These are phyloP conservation scores for Lithophane socia DNA, from an alignment of 2,888 invertebrate genomes.

Conservation along the genomic window DNA sequence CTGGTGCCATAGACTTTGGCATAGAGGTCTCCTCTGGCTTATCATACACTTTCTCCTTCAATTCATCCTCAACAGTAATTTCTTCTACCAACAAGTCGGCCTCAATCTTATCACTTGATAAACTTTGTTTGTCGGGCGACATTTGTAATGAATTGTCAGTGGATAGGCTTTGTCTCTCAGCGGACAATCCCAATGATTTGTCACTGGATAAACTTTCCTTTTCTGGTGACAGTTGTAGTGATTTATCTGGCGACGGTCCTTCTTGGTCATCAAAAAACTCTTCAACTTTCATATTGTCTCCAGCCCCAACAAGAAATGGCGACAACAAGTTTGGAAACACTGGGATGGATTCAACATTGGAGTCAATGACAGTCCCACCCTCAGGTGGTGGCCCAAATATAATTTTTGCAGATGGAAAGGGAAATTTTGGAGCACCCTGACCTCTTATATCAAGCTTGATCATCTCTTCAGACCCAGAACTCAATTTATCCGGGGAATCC, in stretches of 20 bases:
- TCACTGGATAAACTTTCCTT: slow-evolving; percentile 69
- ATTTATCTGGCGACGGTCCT: slow-evolving; percentile 64
- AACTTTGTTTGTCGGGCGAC: slow-evolving; percentile 73
- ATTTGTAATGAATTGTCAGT: slow-evolving; percentile 71
- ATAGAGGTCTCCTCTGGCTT: slow-evolving; percentile 75
- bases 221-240: slow-evolving; percentile 55
- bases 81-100: slow-evolving; percentile 85
- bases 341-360: slow-evolving; percentile 77
- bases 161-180: slow-evolving; percentile 65
- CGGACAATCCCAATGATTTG: slow-evolving; percentile 60
- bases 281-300: slow-evolving; percentile 76
- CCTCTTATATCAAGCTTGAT: slow-evolving; percentile 88
- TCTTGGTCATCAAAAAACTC: slow-evolving; percentile 75
- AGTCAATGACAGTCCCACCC: slow-evolving; percentile 78
- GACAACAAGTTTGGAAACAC: slow-evolving; percentile 83
- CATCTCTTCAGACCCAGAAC: slow-evolving; percentile 86
- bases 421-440: slow-evolving; percentile 81
- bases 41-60: slow-evolving; percentile 73
- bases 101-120: slow-evolving; percentile 80
- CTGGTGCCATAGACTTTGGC: slow-evolving; percentile 81
- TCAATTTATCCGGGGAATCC: slow-evolving; percentile 72
- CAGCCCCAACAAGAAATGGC: slow-evolving; percentile 82
- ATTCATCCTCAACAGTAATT: slow-evolving; percentile 79
- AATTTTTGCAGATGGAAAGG: slow-evolving; percentile 82
- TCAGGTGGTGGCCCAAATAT: slow-evolving; percentile 87